Base-by-base conservation (phyloP, 2,888 invertebrate species). In the Caenorhabditis wallacei region DNA sequence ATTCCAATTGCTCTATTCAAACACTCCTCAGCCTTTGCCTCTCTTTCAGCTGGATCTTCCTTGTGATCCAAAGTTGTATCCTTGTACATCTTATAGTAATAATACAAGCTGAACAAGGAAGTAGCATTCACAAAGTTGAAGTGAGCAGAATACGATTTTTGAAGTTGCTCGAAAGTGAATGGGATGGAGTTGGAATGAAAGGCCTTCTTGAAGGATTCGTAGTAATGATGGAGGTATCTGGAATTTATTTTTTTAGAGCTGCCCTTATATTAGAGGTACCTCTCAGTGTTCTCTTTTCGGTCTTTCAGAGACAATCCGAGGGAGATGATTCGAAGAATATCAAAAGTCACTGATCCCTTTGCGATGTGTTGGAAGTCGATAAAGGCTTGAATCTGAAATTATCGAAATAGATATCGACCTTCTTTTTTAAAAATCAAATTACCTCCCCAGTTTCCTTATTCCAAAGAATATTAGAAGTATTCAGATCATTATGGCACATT, bases 61-160 rank as follows among this genome's bases (percentile, higher is more conserved):
- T 72, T 30, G 8, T 61, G 24, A 24, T 54, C 69, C 24, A 80
- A 54, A 8, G 46, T 20, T 13, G 48, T 13, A 1, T 80, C 80
- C n/a, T 61, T 80, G 54, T 80, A 80, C 80, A 80, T 80, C 64
- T 80, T 80, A 40, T 80, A 80, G n/a, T 80, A 80, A 24, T 80
- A 80, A 10, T 30, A 63, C 20, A 74, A 20, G 54, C 80, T 74
- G 69, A 80, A 80, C 16, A 80, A 26, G 37, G 80, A 63, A 24
- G 74, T 75, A 1, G 80, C 80, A 51, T 69, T 80, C 26, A 80
- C 69, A 69, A 70, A 80, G 43, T 69, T 69, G 57, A 74, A 80
- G 40, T 80, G 80, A 48, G 54, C 63, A 8, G 30, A 40, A 48
- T 63, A 80, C 0, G 80, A 74, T 18, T 69, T 7, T 7, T 37